These are phyloP conservation scores for Rhyzopertha dominica DNA, from an alignment of 1,140 invertebrate genomes.

Conservation along the genomic window DNA sequence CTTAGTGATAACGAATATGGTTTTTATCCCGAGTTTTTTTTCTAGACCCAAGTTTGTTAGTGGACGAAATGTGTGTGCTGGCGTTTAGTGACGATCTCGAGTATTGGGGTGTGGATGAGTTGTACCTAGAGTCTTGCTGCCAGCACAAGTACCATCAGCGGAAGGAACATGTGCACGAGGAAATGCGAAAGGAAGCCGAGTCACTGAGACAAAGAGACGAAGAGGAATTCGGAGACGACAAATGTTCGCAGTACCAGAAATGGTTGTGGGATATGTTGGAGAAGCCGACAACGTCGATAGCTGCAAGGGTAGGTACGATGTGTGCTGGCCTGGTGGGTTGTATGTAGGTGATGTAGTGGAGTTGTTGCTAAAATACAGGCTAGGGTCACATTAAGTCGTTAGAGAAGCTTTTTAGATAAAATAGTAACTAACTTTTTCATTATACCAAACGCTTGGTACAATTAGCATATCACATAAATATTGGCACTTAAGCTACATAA, in stretches of 20 bases:
- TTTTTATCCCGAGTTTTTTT: too few species aligned
- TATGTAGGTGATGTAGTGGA: too few species aligned
- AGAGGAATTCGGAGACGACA: slow-evolving; percentile 93
- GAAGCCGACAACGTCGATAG: slow-evolving; percentile 94
- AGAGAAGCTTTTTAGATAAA: too few species aligned
- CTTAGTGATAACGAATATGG: too few species aligned
- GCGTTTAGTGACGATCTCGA: slow-evolving; percentile 97
- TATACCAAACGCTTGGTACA: too few species aligned
- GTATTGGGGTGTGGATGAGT: slow-evolving; percentile 97
- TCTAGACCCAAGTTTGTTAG: too few species aligned
- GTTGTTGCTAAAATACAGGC: too few species aligned
- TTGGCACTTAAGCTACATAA: too few species aligned
- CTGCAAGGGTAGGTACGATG: slow-evolving; percentile 96
- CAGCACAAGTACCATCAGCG: slow-evolving; percentile 98
- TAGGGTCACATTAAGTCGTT: too few species aligned
- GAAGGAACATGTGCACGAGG: slow-evolving; percentile 97
- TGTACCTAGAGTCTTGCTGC: slow-evolving; percentile 96
- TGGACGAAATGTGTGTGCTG: slow-evolving; percentile 98
- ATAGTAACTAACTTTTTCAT: too few species aligned
- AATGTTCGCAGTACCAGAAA: slow-evolving; percentile 92
- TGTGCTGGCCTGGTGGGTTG: too few species aligned
- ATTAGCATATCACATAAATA: too few species aligned
- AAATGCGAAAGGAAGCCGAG: slow-evolving; percentile 97
- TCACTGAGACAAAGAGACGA: slow-evolving; percentile 87
- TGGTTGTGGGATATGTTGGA: slow-evolving; percentile 97